Evolutionary conservation across 1,140 invertebrate species (phyloP).

Genomic region (Neuroterus valhalla): DNA sequence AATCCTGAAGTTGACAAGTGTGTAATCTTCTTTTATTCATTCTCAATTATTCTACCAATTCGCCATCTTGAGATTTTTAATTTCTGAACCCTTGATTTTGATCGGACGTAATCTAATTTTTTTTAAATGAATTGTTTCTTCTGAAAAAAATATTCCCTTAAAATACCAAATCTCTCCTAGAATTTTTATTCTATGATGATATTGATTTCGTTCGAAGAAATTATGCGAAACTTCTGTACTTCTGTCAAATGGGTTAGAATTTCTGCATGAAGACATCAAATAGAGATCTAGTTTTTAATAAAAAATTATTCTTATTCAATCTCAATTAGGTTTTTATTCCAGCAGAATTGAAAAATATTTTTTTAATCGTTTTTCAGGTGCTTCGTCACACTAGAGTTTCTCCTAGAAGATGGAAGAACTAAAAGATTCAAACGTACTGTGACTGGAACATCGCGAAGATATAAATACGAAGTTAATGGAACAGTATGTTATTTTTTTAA

Average conservation of each 20-base stretch:
- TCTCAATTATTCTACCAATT: neutral
- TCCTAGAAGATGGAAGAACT: neutral
- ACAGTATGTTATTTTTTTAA: neutral
- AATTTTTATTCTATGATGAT: too few relatives aligned
- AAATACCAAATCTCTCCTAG: too few relatives aligned
- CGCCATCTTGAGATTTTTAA: too few relatives aligned
- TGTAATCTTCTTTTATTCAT: neutral
- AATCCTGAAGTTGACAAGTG: neutral
- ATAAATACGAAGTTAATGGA: neutral
- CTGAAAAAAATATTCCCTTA: too few relatives aligned
- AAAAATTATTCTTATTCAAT: neutral
- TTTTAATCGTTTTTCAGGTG: constrained; percentile 2
- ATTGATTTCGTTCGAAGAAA: too few relatives aligned
- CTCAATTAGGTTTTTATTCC: neutral
- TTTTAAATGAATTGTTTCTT: too few relatives aligned
- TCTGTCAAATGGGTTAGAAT: too few relatives aligned
- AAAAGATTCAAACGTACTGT: neutral
- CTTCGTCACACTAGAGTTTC: neutral
- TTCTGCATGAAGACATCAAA: too few relatives aligned
- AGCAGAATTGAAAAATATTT: neutral
- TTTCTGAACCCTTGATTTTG: too few relatives aligned
- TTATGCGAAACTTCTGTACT: too few relatives aligned
- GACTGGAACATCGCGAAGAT: neutral
- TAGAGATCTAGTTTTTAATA: too few relatives aligned
- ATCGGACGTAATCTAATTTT: too few relatives aligned